These are phyloP conservation scores for Mionectes olivaceus DNA, from an alignment of 2,797 vertebrate species.

Conservation along the genomic window DNA sequence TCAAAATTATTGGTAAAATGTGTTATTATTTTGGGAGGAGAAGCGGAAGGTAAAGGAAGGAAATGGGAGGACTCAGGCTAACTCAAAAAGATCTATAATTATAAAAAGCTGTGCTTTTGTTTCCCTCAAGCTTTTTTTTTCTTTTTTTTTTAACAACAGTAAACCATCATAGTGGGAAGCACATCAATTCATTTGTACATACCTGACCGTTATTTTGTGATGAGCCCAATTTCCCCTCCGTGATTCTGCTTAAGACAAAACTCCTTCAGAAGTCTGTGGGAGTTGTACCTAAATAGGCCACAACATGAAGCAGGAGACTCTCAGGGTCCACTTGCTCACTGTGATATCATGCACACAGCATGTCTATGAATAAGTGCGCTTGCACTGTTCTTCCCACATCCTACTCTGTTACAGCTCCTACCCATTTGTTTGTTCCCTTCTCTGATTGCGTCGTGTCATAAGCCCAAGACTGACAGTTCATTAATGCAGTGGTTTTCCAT, in stretches of 20 bases:
- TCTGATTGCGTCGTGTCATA: slow-evolving; percentile 1
- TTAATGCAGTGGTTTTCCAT: not conserved
- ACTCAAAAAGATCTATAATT: slow-evolving; percentile 19
- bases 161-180: not conserved
- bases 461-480: not conserved
- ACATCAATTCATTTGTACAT: not conserved
- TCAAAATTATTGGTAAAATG: slow-evolving; percentile 51
- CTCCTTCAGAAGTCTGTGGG: not conserved
- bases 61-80: slow-evolving; percentile 39
- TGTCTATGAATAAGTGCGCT: not conserved
- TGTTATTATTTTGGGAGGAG: slow-evolving; percentile 60
- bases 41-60: slow-evolving; percentile 40
- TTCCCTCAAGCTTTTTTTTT: not conserved
- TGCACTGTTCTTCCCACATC: not conserved
- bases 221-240: not conserved
- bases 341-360: not conserved
- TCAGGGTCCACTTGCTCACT: not conserved
- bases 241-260: not conserved
- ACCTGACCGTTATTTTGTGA: not conserved
- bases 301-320: not conserved
- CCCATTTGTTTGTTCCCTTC: slow-evolving; percentile 11
- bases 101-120: slow-evolving; percentile 38
- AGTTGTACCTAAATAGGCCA: not conserved
- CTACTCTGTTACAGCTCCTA: not conserved
- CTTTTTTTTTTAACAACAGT: not conserved